Base-by-base conservation (phyloP, 35 echinoderm and acorn worm genomes). In the Lytechinus pictus region DNA sequence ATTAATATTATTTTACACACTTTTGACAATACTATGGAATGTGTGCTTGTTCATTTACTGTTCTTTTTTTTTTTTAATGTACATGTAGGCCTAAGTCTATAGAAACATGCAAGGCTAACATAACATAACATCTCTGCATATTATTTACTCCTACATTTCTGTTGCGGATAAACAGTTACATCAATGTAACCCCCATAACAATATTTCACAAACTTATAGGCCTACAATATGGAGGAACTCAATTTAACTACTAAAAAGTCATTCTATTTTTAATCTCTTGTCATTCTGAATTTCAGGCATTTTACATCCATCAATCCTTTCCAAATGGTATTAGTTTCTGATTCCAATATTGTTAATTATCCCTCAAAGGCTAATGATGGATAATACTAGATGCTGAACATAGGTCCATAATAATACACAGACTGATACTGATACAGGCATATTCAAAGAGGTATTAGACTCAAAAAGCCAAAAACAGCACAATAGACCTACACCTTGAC, bases 291-390 rank as follows among this genome's bases (percentile, higher is more conserved):
- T 79, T 79, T 79, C 21, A 79, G 4, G 21, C 66, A n/a, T 79
- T 79, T n/a, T 8, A 16, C 66, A 79, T n/a, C 66, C 16, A 79
- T 79, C 66, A 79, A 79, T 24, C 21, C 19, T n/a, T 21, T 24
- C 1, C 21, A 79, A 79, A 79, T 79, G 16, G n/a, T 7, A 16
- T 79, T n/a, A 24, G 66, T 79, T 79, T 79, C 66, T 79, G 66
- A 79, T 79, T n/a, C 66, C 66, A 79, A 24, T 79, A 79, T 79
- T 24, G n/a, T 79, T 79, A 79, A n/a, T 79, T n/a, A 79, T n/a
- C 66, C 66, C 0, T 44, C 4, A 79, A 79, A 24, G 21, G 66
- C 66, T 79, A 19, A 79, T 16, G 66, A 6, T 79, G 56, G 33
- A 9, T 9, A 58, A 58, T 13, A 58, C 1, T 13, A 58, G 13